phyloP scores from a whole-genome alignment of 1,140 invertebrate genomes.

The Drosophila pectinifera region DNA sequence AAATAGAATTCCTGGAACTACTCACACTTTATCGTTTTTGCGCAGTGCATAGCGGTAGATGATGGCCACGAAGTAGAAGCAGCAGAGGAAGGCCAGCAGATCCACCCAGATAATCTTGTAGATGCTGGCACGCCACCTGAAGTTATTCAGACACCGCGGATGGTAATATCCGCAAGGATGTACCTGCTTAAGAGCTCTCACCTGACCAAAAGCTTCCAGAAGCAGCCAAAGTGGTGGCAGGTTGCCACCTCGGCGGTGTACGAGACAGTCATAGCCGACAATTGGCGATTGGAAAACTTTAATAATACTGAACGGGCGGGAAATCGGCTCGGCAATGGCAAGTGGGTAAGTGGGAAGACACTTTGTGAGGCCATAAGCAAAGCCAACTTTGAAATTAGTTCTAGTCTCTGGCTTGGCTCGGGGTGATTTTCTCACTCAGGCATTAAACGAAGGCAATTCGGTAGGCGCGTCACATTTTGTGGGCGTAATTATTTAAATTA shows the following conservation, averaged over 20 bases:
- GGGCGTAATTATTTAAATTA: slow-evolving; percentile 79
- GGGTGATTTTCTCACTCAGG: slow-evolving; percentile 61
- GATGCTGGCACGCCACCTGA: slow-evolving; percentile 96
- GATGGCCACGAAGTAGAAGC: slow-evolving; percentile 94
- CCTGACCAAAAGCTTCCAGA: slow-evolving; percentile 92
- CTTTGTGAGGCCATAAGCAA: slow-evolving; percentile 53
- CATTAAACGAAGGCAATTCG: slow-evolving; percentile 71
- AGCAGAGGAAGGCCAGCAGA: slow-evolving; percentile 91
- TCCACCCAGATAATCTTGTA: slow-evolving; percentile 98
- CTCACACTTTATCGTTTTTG: slow-evolving; percentile 86
- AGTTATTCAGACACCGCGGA: neutral
- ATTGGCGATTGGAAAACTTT: slow-evolving; percentile 44
- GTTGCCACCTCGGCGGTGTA: slow-evolving; percentile 95
- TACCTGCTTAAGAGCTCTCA: slow-evolving; percentile 80
- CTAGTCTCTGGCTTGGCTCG: slow-evolving; percentile 29
- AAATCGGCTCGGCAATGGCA: slow-evolving; percentile 32
- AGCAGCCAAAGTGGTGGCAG: slow-evolving; percentile 92
- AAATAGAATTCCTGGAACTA: neutral
- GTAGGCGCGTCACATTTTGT: slow-evolving; percentile 60
- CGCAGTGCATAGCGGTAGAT: slow-evolving; percentile 92
- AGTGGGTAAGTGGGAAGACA: slow-evolving; percentile 5
- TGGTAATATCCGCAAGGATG: neutral
- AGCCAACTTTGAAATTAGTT: slow-evolving; percentile 57
- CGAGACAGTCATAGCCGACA: slow-evolving; percentile 91
- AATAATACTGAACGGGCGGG: slow-evolving; percentile 19